These are phyloP conservation scores for Erannis defoliaria DNA, from an alignment of 2,888 invertebrate genomes.

Conservation along the genomic window DNA sequence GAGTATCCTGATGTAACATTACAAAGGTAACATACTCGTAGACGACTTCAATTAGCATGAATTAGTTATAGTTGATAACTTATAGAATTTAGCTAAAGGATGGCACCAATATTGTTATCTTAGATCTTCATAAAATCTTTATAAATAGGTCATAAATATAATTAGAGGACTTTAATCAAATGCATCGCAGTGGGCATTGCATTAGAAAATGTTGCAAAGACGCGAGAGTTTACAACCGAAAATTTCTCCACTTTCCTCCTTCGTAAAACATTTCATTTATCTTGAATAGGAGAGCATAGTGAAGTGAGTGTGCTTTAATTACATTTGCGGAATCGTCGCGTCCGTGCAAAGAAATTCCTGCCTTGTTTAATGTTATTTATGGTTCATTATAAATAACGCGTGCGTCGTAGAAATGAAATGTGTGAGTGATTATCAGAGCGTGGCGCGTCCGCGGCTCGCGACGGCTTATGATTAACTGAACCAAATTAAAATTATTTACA, in stretches of 20 bases:
- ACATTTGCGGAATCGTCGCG: slow-evolving; percentile 58
- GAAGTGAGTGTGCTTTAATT: slow-evolving; percentile 75
- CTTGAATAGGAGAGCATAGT: slow-evolving; percentile 67
- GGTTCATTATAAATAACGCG: slow-evolving; percentile 62
- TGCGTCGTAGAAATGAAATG: slow-evolving; percentile 80
- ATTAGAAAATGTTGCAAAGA: slow-evolving; percentile 30
- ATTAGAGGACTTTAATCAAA: slow-evolving; percentile 7
- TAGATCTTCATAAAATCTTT: too few relatives aligned
- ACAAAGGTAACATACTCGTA: neutral
- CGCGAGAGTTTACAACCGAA: slow-evolving; percentile 56
- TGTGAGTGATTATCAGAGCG: slow-evolving; percentile 76
- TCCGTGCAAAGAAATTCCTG: slow-evolving; percentile 57
- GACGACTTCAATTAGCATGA: neutral
- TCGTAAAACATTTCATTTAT: slow-evolving; percentile 72
- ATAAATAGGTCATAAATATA: too few relatives aligned
- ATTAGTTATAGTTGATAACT: neutral
- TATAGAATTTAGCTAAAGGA: neutral
- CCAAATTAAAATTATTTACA: slow-evolving; percentile 78
- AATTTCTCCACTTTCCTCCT: slow-evolving; percentile 80
- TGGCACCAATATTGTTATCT: neutral
- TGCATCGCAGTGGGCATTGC: slow-evolving; percentile 24
- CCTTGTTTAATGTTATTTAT: slow-evolving; percentile 67
- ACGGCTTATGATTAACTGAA: slow-evolving; percentile 75
- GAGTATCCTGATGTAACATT: neutral
- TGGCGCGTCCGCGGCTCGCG: slow-evolving; percentile 70